Evolutionary conservation across 1,140 invertebrate genomes (phyloP).

Genomic region (Cydia amplana): DNA sequence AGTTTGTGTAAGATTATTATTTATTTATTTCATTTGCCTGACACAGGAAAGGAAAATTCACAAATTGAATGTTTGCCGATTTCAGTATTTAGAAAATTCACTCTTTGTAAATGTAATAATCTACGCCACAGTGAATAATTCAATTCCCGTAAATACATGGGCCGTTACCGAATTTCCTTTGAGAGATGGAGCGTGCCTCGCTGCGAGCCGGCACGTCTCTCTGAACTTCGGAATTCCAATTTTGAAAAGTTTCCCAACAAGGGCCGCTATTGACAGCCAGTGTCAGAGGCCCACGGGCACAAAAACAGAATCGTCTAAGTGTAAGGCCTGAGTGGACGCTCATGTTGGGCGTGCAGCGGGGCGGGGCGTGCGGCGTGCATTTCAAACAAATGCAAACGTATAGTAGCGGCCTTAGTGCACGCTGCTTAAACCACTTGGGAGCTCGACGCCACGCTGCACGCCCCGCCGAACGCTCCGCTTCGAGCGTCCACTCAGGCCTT

Average conservation of each 20-base stretch:
- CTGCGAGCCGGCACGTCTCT: conserved; percentile 69
- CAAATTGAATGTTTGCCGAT: conserved; percentile 47
- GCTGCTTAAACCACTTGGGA: too few relatives aligned
- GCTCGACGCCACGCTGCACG: too few relatives aligned
- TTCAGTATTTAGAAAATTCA: conserved; percentile 56
- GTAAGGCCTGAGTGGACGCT: too few relatives aligned
- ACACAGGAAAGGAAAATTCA: conserved; percentile 28
- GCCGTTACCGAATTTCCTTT: conserved; percentile 73
- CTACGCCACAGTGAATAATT: conserved; percentile 65
- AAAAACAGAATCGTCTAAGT: conserved; percentile 26
- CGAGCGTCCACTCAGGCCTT: too few relatives aligned
- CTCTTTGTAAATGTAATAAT: conserved; percentile 57
- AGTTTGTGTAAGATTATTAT: too few relatives aligned
- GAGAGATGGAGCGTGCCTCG: conserved; percentile 68
- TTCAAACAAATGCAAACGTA: too few relatives aligned
- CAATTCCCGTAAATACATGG: conserved; percentile 70
- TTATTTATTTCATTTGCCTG: neutral
- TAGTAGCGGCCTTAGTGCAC: too few relatives aligned
- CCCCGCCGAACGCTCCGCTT: too few relatives aligned
- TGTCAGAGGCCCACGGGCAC: conserved; percentile 62
- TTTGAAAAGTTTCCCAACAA: conserved; percentile 77
- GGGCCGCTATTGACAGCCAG: conserved; percentile 71
- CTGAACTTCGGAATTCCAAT: conserved; percentile 77
- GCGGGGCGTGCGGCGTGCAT: too few relatives aligned
- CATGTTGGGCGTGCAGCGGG: too few relatives aligned